Evolutionary conservation across 2,113 vertebrate genomes (phyloP), one percentile per base, ranked within the genome.

Genomic region (Miniopterus natalensis): DNA sequence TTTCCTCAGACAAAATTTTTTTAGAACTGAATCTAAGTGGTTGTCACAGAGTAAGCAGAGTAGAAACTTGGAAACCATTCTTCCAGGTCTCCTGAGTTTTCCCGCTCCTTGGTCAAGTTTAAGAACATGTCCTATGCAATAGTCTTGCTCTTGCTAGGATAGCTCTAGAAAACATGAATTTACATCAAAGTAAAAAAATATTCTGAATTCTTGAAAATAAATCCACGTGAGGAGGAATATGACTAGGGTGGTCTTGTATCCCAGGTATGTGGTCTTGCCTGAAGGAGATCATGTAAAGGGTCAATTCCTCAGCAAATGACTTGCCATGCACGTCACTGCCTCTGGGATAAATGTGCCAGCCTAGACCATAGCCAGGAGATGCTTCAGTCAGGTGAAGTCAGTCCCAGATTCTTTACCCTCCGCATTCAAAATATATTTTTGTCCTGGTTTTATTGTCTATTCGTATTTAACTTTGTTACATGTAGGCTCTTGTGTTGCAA

Each of bases 381-480:
- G 42, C 65, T 90, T 84, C 18, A 88, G 49, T 92, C 55, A 75
- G 45, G 45, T 95, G 53, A 96, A 90, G 36, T 94, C 71, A 96
- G 74, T 42, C 63, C 49, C 47, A 86, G 73, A 55, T 92, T 90
- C 87, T 77, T 78, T 78, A 81, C 91, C 57, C 65, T 66, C n/a
- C 15, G 40, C 90, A 63, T 95, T 90, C 63, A 95, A 84, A 95
- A 90, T 88, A 88, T 74, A 25, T 94, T 96, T 94, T 78, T 74
- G 75, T 49, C 74, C 51, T 20, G 40, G 42, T 83, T 95, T 96
- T 97, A 94, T 95, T 94, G 88, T 84, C 71, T 31, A n/a, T 95
- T 68, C 0, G 79, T 45, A 74, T 42, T 90, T 92, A 96, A 94
- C 95, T 96, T 96, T 79, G 93, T 81, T 97, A 95, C 83, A 61